Evolutionary conservation across 2,888 invertebrate species (phyloP).

Genomic region (Deroplatys truncata): DNA sequence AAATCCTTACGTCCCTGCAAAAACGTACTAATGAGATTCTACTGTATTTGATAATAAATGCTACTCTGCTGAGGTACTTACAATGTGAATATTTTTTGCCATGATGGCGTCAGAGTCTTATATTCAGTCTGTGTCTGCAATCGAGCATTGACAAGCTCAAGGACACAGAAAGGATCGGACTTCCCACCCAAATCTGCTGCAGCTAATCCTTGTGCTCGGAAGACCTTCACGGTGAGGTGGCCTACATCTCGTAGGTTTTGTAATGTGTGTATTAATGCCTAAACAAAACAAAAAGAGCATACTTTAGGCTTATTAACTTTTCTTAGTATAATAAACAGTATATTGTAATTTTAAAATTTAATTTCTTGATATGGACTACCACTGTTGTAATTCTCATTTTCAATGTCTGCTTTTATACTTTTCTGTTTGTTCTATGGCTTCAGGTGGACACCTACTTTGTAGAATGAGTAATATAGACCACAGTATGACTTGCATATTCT

Average conservation of each 20-base stretch:
- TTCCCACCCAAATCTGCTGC: conserved; percentile 96
- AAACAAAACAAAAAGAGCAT: not conserved
- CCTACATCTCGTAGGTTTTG: conserved; percentile 83
- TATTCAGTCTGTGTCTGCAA: conserved; percentile 98
- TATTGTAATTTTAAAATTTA: too few relatives aligned
- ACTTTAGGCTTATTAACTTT: not conserved
- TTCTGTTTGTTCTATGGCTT: too few relatives aligned
- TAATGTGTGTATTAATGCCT: conserved; percentile 67
- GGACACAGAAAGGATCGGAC: conserved; percentile 96
- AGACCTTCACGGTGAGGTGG: conserved; percentile 91
- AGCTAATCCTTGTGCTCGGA: conserved; percentile 74
- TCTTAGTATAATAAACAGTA: too few relatives aligned
- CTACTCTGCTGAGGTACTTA: conserved; percentile 49
- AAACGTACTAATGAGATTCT: too few relatives aligned
- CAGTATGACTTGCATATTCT: too few relatives aligned
- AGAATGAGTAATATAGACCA: too few relatives aligned
- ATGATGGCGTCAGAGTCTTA: conserved; percentile 91
- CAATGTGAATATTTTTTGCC: conserved; percentile 99
- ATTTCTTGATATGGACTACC: too few relatives aligned
- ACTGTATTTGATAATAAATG: not conserved
- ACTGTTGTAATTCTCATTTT: too few relatives aligned
- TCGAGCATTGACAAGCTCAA: conserved; percentile 91
- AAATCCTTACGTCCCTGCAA: too few relatives aligned
- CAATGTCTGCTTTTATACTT: too few relatives aligned
- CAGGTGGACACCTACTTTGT: too few relatives aligned